phyloP scores from a whole-genome alignment of 2,113 vertebrate species.

The Pseudonaja textilis region DNA sequence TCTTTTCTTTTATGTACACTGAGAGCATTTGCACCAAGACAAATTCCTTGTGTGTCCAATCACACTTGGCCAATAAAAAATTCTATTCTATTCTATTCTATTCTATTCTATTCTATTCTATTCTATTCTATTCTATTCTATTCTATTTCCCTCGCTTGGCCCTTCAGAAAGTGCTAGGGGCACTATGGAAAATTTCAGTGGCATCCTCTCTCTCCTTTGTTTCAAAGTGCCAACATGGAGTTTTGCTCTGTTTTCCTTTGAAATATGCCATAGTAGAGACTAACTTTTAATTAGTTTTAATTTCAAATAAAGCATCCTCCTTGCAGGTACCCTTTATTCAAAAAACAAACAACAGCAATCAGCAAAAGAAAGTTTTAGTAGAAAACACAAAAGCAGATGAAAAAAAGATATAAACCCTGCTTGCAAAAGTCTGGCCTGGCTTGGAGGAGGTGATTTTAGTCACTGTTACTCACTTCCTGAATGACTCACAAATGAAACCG shows the following conservation, averaged over 20 bases:
- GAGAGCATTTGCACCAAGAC: too few relatives aligned
- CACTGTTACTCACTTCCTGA: neutral
- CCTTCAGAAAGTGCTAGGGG: neutral
- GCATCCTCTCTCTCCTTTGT: neutral
- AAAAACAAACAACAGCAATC: neutral
- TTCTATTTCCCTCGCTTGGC: neutral
- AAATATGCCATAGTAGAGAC: neutral
- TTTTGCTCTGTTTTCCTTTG: neutral
- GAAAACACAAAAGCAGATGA: neutral
- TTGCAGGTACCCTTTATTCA: neutral
- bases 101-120: too few relatives aligned
- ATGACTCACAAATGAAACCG: neutral
- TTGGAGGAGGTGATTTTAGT: neutral
- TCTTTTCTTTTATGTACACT: too few relatives aligned
- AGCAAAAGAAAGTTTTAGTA: neutral
- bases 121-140: too few relatives aligned
- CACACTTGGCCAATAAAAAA: too few relatives aligned
- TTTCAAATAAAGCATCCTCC: neutral
- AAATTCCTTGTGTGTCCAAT: too few relatives aligned
- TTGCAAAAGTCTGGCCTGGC: neutral
- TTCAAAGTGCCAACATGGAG: neutral
- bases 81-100: too few relatives aligned
- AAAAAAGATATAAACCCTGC: neutral
- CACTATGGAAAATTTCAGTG: neutral
- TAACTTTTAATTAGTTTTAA: neutral